Evolutionary conservation across 1,140 invertebrate species (phyloP), one percentile per base, ranked within the genome.

Genomic region (Pogonus chalceus): DNA sequence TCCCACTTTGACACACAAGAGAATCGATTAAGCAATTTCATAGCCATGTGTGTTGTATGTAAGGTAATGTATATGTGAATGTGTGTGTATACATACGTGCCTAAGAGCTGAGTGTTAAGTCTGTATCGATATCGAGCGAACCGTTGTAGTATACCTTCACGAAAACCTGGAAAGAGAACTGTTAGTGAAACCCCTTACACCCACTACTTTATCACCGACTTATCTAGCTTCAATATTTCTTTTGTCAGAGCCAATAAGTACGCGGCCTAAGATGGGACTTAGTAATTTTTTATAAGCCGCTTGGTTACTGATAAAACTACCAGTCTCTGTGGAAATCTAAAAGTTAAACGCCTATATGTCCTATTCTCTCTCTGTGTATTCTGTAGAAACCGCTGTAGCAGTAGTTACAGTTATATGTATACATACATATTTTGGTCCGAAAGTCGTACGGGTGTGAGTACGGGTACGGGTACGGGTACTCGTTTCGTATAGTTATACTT

Each of bases 141-240:
- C 26, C 26, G 26, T 31, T 31, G n/a, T n/a, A n/a, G n/a, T n/a
- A n/a, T 14, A 31, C 26, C 26, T 31, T n/a, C n/a, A n/a, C n/a
- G n/a, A n/a, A n/a, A n/a, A n/a, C n/a, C n/a, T n/a, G n/a, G n/a
- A n/a, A n/a, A n/a, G n/a, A n/a, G n/a, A n/a, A n/a, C n/a, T n/a
- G n/a, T n/a, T n/a, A n/a, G n/a, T n/a, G n/a, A n/a, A n/a, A n/a
- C n/a, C n/a, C n/a, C 26, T 4, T 31, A 14, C 26, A 4, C 4
- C 26, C 4, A 14, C 50, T 26, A 37, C 24, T 53, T 53, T 53
- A 46, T 53, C 39, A 22, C 35, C 31, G 21, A 39, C 39, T 53
- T 53, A 53, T 46, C 51, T 53, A 4, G 12, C 4, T 53, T 46
- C 39, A 53, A 46, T 26, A 53, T 53, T 53, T 46, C 51, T 46